These are phyloP conservation scores for Dryadula phaetusa DNA, from an alignment of 2,888 invertebrate genomes.

Conservation along the genomic window DNA sequence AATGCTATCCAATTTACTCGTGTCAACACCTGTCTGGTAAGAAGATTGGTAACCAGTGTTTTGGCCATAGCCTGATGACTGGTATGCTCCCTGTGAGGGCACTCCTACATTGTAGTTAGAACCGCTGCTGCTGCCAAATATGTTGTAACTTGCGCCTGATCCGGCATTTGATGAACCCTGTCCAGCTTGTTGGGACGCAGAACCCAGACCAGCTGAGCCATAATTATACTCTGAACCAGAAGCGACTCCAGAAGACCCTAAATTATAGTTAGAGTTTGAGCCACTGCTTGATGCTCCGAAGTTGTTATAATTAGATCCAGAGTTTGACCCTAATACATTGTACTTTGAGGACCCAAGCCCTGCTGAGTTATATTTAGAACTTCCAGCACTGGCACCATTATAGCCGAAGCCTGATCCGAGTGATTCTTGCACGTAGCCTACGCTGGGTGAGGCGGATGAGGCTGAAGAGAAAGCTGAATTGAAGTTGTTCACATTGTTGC, in stretches of 20 bases:
- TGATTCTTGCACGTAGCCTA: conserved; percentile 24
- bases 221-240: conserved; percentile 24
- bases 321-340: conserved; percentile 22
- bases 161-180: conserved; percentile 10
- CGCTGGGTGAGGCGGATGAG: conserved; percentile 8
- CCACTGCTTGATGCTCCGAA: conserved; percentile 13
- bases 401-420: conserved; percentile 27
- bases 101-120: conserved; percentile 50
- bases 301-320: conserved; percentile 32
- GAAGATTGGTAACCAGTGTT: conserved; percentile 49
- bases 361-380: conserved; percentile 27
- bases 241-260: conserved; percentile 15
- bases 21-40: conserved; percentile 42
- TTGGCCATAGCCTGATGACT: conserved; percentile 39
- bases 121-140: conserved; percentile 30
- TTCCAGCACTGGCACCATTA: conserved; percentile 23
- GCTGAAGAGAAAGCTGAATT: conserved; percentile 35
- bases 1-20: conserved; percentile 44
- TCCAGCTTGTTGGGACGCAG: conserved; percentile 22
- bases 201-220: conserved; percentile 19
- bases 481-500: conserved; percentile 45
- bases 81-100: conserved; percentile 42
- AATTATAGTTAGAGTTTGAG: conserved; percentile 27
- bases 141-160: conserved; percentile 39
- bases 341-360: conserved; percentile 19